These are phyloP conservation scores for Pterostichus madidus DNA, from an alignment of 2,888 invertebrate species.

Conservation along the genomic window DNA sequence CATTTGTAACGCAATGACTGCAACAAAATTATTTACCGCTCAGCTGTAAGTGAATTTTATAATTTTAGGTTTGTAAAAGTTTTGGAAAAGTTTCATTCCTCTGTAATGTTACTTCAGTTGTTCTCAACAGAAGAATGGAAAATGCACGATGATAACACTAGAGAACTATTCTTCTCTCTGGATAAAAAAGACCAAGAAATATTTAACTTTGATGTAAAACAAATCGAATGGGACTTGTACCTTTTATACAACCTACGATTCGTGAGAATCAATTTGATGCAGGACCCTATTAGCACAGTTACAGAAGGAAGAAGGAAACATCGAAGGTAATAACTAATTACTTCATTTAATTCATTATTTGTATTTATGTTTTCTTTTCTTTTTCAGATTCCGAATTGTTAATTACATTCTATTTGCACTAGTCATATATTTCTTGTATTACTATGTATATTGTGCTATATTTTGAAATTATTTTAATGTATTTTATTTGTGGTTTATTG, in stretches of 20 bases:
- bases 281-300: background rate
- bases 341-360: background rate
- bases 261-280: background rate
- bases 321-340: background rate
- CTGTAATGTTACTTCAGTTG: background rate
- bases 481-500: too few relatives aligned
- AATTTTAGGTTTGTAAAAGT: background rate
- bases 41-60: too few relatives aligned
- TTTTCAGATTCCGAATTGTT: background rate
- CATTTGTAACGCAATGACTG: too few relatives aligned
- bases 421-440: background rate
- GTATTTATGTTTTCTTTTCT: background rate
- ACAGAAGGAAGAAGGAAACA: background rate
- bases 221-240: constrained; percentile 19
- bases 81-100: background rate
- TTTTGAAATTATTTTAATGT: too few relatives aligned
- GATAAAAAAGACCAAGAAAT: constrained; percentile 67
- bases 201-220: constrained; percentile 39
- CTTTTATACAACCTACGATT: background rate
- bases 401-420: background rate
- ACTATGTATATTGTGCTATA: background rate
- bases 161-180: constrained; percentile 78
- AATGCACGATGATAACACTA: constrained; percentile 82
- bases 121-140: constrained; percentile 78
- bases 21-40: too few relatives aligned